Base-by-base conservation (phyloP, 2,888 invertebrate species). In the Pterostichus madidus region DNA sequence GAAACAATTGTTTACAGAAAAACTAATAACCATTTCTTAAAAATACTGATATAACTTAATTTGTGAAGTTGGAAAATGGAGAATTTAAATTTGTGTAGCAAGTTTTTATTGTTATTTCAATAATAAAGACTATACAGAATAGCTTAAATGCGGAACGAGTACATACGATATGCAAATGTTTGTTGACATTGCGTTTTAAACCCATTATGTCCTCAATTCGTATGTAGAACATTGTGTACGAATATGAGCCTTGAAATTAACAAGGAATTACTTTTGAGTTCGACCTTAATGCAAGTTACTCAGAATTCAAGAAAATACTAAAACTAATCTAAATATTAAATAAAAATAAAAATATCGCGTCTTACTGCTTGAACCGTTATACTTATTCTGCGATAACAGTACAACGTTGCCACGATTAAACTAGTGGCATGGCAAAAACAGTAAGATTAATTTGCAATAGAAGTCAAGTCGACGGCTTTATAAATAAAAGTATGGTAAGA, bases 161-260 rank as follows among this genome's bases (percentile, higher is more conserved):
- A n/a, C 35, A 64, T 15, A 53, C 46, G 31, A 46, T 46, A 73
- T 73, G 73, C 73, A 73, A 73, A 73, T 73, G 5, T 46, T 44
- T 73, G 49, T 73, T 73, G 73, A 73, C 73, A 73, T 73, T 73
- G 73, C 46, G 44, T 73, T 73, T 73, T 73, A 73, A 73, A 73
- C 2, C 56, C 44, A 59, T 78, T 59, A 59, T 59, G 78, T 61
- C 59, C 78, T 78, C 78, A 78, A 59, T 78, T 78, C 59, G 39
- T 78, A 59, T 59, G 78, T 44, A 56, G 77, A 77, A 77, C 78
- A 59, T 46, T 46, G 46, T 46, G 46, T 24, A 73, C 73, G 46
- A 73, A 73, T 46, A 46, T 39, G 39, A 78, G 15, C 77, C 77
- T 78, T 78, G 56, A 78, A 39, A 31, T 35, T 13, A 78, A 56